Base-by-base conservation (phyloP, 2,888 invertebrate genomes). In the Synanthedon tipuliformis region DNA sequence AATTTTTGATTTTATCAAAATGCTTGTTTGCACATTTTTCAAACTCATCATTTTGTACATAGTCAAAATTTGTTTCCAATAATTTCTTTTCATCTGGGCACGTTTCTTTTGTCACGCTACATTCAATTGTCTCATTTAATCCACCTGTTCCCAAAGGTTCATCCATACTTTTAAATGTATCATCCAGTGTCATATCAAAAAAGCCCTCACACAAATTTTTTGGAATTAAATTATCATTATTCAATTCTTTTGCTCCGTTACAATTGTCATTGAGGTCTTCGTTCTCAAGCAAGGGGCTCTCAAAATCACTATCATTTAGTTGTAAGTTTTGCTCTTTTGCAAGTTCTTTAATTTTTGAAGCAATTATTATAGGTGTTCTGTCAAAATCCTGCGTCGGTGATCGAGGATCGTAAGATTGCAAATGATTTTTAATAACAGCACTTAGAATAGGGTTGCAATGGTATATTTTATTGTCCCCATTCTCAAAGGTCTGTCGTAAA, bases 61-160 rank as follows among this genome's bases (percentile, higher is more conserved):
- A 90, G 62, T 91, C 90, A 74, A 91, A 88, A 71, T 90, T 89
- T 16, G 91, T 91, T 77, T 91, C 90, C 57, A 91, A 70, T 41
- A 91, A 69, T 48, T 77, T 78, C 23, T 77, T 77, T 49, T 84
- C 80, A 56, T 86, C 86, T 49, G 74, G 72, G 54, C 68, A 61
- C 57, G 68, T 65, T 58, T 59, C 66, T 58, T 64, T 69, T 34
- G 34, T 10, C 51, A 73, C 78, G 61, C 81, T 68, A 53, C 74
- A 68, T 68, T 84, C 77, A 63, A 81, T 73, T 15, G 74, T 73
- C 55, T 84, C 83, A 70, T 77, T 75, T 7, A 81, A 82, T 56
- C 77, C 80, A 4, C 82, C 85, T 54, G 83, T 85, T 51, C 81
- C 81, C 51, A 82, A 64, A 53, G 81, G 80, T 57, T 77, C 77